A percentile compares a stretch with the other conserved stretches of the same genome.
Evolutionary conservation across 2,888 invertebrate species (phyloP).

Genomic region (Hydraecia micacea): DNA sequence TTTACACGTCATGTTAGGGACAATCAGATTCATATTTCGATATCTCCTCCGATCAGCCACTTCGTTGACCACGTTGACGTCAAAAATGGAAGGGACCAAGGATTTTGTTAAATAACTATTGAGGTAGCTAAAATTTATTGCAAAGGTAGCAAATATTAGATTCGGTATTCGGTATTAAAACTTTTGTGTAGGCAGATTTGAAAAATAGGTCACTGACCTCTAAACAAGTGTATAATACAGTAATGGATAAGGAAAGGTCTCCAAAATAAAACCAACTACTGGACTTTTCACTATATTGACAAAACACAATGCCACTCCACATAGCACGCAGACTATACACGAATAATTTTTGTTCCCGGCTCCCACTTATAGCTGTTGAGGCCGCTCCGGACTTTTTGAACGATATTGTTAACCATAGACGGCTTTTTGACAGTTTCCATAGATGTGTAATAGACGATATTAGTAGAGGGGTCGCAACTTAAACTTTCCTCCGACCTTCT

Average conservation of each 20-base stretch:
- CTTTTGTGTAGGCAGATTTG: no score
- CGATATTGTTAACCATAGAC: slow-evolving; percentile 68
- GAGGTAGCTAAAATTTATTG: no score
- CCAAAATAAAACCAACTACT: slow-evolving; percentile 45
- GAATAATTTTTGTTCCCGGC: slow-evolving; percentile 82
- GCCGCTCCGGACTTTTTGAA: slow-evolving; percentile 70
- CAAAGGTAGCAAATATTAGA: no score
- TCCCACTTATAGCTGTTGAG: slow-evolving; percentile 80
- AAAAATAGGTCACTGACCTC: no score
- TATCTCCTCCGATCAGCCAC: no score
- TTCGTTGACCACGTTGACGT: no score
- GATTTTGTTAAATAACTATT: no score
- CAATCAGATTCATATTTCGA: no score
- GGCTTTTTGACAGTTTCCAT: slow-evolving; percentile 75
- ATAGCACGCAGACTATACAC: slow-evolving; percentile 70
- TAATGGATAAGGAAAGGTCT: not conserved
- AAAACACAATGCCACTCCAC: slow-evolving; percentile 67
- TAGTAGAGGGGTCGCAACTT: slow-evolving; percentile 77
- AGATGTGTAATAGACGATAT: slow-evolving; percentile 79
- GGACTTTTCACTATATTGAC: slow-evolving; percentile 58
- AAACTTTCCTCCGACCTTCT: slow-evolving; percentile 72
- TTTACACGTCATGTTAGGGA: no score
- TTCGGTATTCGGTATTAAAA: no score
- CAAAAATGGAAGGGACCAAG: no score
- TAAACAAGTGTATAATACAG: no score